A percentile compares a stretch with the other conserved stretches of the same genome.
Evolutionary conservation across 1,140 invertebrate genomes (phyloP).

Genomic region (Lucilia cuprina): DNA sequence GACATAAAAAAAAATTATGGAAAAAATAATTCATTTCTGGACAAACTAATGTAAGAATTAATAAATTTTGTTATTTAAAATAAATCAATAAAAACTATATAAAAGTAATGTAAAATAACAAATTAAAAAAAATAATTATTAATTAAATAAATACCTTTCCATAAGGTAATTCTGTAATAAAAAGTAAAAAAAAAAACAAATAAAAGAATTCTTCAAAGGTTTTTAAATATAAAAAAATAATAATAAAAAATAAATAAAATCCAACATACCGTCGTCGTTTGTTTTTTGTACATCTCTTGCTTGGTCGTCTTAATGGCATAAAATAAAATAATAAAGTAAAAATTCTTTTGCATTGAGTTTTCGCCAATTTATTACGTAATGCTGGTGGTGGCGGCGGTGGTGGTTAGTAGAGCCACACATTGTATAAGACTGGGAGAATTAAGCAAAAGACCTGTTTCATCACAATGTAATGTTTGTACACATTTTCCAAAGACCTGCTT

Average conservation of each 20-base stretch:
- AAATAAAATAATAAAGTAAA: background rate
- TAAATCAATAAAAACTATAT: conserved; percentile 25
- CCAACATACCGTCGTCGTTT: conserved; percentile 10
- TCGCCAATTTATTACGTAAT: background rate
- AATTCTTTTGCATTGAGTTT: background rate
- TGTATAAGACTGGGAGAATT: conserved; percentile 4
- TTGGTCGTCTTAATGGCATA: background rate
- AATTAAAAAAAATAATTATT: background rate
- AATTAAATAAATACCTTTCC: conserved; percentile 19
- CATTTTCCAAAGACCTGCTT: conserved; percentile 15
- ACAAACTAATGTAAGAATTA: background rate
- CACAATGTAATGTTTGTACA: conserved; percentile 12
- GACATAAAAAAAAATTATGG: background rate
- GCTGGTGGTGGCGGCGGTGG: background rate
- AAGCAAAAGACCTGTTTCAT: background rate
- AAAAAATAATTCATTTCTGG: background rate
- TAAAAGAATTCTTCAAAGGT: background rate
- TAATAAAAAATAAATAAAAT: background rate
- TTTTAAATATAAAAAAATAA: background rate
- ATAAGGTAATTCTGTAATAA: conserved; percentile 26
- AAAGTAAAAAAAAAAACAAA: background rate
- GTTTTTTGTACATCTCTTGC: background rate
- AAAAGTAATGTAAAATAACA: conserved; percentile 16
- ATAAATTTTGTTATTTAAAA: conserved; percentile 19
- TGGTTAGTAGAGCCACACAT: background rate